Evolutionary conservation across 2,888 invertebrate species (phyloP).

Genomic region (Acleris laterana): DNA sequence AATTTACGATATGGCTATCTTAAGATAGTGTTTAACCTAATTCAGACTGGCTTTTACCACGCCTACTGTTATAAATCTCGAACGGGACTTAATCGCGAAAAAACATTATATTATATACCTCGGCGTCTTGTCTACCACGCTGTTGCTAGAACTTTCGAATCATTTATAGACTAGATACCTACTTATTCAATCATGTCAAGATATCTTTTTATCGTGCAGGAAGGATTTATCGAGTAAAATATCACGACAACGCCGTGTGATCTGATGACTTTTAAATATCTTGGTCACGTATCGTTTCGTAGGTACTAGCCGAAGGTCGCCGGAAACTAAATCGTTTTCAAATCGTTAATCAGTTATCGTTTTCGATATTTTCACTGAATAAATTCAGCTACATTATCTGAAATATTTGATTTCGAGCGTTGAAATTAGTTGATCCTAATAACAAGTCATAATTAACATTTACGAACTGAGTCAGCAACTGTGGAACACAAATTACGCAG

Average conservation of each 20-base stretch:
- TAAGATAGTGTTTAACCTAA: not conserved
- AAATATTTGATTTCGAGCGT: no score
- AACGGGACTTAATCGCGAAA: no score
- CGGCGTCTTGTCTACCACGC: not conserved
- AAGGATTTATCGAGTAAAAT: conserved; percentile 37
- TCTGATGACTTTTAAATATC: conserved; percentile 46
- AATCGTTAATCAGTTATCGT: conserved; percentile 33
- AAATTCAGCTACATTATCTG: no score
- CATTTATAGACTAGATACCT: not conserved
- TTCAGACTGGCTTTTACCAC: conserved; percentile 1
- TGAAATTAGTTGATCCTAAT: not conserved
- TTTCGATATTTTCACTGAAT: no score
- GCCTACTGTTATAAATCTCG: not conserved
- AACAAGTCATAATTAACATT: conserved; percentile 5
- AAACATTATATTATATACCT: no score
- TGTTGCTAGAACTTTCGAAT: not conserved
- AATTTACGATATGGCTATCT: conserved; percentile 12
- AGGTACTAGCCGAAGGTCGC: conserved; percentile 44
- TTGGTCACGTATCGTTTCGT: conserved; percentile 51
- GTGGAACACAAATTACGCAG: conserved; percentile 30
- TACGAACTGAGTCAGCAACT: conserved; percentile 6
- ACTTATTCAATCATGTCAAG: conserved; percentile 26
- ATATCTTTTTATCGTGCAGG: conserved; percentile 51
- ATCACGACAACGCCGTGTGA: conserved; percentile 44
- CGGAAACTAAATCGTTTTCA: conserved; percentile 29